Evolutionary conservation across 1,140 invertebrate genomes (phyloP), one percentile per base, ranked within the genome.

Genomic region (Pygmarrhopalites habei): DNA sequence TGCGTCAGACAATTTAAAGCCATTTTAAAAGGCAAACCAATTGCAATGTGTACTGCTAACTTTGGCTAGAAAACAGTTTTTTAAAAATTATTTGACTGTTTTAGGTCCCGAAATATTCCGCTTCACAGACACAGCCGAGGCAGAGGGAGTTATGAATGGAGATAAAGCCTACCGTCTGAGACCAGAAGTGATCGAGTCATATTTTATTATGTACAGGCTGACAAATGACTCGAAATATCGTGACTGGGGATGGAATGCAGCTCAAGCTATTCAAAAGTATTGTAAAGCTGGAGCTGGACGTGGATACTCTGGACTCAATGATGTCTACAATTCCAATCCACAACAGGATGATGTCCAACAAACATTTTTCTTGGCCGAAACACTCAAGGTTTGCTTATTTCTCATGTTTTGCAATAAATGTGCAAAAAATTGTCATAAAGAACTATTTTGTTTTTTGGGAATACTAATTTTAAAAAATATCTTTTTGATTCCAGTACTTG

Each of bases 281-380:
- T 85, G 82, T 23, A 70, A 70, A 44, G 69, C 58, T 23, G 69
- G 69, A 28, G 51, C 60, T 32, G 60, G 60, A 0, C 28, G 88
- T 66, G 96, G 96, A 5, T 99, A 90, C 77, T 87, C 89, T 19
- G 96, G 96, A 7, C 81, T 99, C 21, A 85, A 86, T 70, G 95
- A 99, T 80, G 95, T 98, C 41, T 95, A 98, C 78, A 81, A 86
- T 72, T 75, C 14, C 15, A 86, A 68, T 85, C 91, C 23, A 81
- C 83, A 46, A 91, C 23, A 95, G 74, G 95, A 99, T 79, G 94
- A 98, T 75, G 94, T 98, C 35, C 94, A 97, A 74, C 95, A 98
- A 78, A 97, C 92, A 78, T 99, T 93, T 82, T 97, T 98, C 80
- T 82, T 99, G 59, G 96, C 96, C n/a, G 96, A 99, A 79, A 98